A percentile compares a stretch with the other conserved stretches of the same genome.
Evolutionary conservation across 2,797 vertebrate genomes (phyloP).

Genomic region (Parotocinclus haroldoi): DNA sequence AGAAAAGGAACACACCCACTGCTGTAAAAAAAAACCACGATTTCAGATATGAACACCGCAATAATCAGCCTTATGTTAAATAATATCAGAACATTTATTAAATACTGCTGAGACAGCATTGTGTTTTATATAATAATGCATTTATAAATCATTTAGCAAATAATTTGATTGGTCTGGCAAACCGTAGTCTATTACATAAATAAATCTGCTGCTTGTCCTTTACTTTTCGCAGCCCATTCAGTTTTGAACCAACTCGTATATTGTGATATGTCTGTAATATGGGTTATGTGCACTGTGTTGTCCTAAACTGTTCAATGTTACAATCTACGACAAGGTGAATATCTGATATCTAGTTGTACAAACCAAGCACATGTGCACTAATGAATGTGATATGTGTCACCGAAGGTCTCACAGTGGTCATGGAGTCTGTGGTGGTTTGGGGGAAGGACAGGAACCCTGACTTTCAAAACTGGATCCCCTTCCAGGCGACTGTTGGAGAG

Average conservation of each 20-base stretch:
- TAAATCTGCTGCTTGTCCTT: neutral
- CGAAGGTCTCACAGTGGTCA: slow-evolving; percentile 47
- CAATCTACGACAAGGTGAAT: slow-evolving; percentile 26
- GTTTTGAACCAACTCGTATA: slow-evolving; percentile 27
- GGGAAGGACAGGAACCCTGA: slow-evolving; percentile 93
- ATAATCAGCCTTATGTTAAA: too few species aligned
- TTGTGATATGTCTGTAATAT: slow-evolving; percentile 23
- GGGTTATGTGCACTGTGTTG: slow-evolving; percentile 16
- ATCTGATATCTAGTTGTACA: slow-evolving; percentile 29
- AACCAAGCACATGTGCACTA: slow-evolving; percentile 38
- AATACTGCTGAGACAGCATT: too few species aligned
- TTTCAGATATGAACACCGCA: too few species aligned
- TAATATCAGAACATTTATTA: too few species aligned
- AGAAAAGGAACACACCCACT: too few species aligned
- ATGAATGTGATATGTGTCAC: slow-evolving; percentile 3
- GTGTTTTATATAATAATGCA: too few species aligned
- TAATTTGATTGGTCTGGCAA: neutral
- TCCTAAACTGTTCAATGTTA: slow-evolving; percentile 30
- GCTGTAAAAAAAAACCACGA: too few species aligned
- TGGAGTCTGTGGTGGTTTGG: slow-evolving; percentile 82
- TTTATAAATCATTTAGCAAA: neutral
- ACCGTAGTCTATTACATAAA: slow-evolving; percentile 17
- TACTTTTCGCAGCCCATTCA: slow-evolving; percentile 5
- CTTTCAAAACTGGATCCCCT: slow-evolving; percentile 95
- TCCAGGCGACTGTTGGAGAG: slow-evolving; percentile 83